phyloP scores from a whole-genome alignment of 2,888 invertebrate species.

The Plagodis dolabraria region DNA sequence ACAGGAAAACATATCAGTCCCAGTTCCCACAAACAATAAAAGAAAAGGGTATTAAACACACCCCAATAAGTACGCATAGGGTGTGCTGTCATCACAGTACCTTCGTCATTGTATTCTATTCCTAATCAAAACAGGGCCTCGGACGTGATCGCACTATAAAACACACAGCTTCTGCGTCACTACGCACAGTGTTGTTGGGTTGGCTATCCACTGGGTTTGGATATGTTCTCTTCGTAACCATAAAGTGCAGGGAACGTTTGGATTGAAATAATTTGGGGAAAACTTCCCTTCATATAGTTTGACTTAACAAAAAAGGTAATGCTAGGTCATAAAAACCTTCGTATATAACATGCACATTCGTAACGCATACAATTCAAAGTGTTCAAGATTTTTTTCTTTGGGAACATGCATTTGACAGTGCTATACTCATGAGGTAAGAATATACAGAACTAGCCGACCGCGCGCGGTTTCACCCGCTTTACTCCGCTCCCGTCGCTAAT shows the following conservation, averaged over 20 bases:
- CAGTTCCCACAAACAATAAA: neutral
- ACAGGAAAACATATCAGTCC: neutral
- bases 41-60: conserved; percentile 5
- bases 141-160: conserved; percentile 37
- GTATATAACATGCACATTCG: too few relatives aligned
- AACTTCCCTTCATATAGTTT: neutral
- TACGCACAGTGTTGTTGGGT: conserved; percentile 10
- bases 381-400: too few relatives aligned
- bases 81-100: conserved; percentile 13
- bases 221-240: conserved; percentile 4
- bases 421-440: too few relatives aligned
- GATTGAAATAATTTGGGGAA: neutral
- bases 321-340: too few relatives aligned
- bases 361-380: too few relatives aligned
- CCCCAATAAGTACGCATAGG: conserved; percentile 1
- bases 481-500: too few relatives aligned
- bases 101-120: conserved; percentile 36
- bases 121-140: conserved; percentile 37
- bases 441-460: too few relatives aligned
- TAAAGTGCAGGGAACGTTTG: neutral
- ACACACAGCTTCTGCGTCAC: conserved; percentile 24
- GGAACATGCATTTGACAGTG: too few relatives aligned
- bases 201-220: neutral
- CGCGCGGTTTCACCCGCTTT: too few relatives aligned
- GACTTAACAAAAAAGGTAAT: too few relatives aligned